phyloP scores from a whole-genome alignment of 2,113 vertebrate species.

The Python bivittatus region DNA sequence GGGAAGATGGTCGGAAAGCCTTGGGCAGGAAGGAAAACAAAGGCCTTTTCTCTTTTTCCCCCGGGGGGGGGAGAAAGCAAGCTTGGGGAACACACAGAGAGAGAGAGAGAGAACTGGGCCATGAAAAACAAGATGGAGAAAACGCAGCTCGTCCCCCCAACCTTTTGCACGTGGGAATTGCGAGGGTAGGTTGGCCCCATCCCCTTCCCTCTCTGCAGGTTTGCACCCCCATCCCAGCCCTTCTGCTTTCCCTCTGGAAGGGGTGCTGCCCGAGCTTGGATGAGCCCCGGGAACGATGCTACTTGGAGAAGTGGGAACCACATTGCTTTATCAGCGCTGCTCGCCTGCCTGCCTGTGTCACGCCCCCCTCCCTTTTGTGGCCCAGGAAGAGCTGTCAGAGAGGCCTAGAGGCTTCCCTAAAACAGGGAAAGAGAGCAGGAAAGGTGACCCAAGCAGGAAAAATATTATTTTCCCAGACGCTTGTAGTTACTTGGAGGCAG shows the following conservation, averaged over 20 bases:
- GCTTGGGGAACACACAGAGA: no score
- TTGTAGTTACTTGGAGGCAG: neutral
- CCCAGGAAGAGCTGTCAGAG: no score
- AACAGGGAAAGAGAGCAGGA: neutral
- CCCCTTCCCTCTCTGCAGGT: no score
- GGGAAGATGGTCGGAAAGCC: neutral
- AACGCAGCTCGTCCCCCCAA: neutral
- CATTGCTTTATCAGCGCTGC: no score
- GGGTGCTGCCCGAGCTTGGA: no score
- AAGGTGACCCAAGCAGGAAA: conserved; percentile 41
- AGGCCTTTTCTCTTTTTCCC: no score
- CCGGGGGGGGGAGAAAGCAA: no score
- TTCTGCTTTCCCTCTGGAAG: conserved; percentile 15
- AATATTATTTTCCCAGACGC: neutral
- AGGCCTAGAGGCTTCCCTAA: neutral
- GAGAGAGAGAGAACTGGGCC: neutral
- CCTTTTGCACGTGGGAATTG: neutral
- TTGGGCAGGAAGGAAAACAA: no score
- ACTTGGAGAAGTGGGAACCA: no score
- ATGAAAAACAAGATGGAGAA: conserved; percentile 69
- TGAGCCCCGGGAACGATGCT: conserved; percentile 24
- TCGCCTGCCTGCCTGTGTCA: no score
- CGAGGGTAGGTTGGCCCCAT: no score
- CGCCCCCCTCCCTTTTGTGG: no score
- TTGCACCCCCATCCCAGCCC: neutral